Conservation (phyloP, 2,113 vertebrate genomes). For the Bombycilla garrulus region DNA sequence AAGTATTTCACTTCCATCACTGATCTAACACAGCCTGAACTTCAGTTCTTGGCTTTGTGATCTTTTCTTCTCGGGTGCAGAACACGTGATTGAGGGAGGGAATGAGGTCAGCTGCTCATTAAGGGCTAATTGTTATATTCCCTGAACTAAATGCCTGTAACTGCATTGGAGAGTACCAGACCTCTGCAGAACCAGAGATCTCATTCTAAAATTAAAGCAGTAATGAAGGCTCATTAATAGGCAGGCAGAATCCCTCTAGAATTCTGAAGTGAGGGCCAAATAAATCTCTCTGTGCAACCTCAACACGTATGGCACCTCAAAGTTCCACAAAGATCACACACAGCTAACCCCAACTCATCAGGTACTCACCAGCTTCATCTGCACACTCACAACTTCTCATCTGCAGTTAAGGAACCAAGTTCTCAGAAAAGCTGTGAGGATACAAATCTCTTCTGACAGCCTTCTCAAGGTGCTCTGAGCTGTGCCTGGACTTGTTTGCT, state of each 20-base stretch:
- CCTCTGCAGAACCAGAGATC: neutral
- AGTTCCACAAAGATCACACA: neutral
- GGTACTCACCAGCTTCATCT: neutral
- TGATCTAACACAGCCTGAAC: neutral
- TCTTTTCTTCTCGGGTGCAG: neutral
- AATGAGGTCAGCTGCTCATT: slow-evolving; percentile 21
- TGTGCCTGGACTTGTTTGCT: neutral
- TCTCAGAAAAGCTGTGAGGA: neutral
- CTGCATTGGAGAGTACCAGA: neutral
- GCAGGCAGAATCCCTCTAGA: neutral
- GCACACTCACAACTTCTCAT: neutral
- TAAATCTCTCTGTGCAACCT: neutral
- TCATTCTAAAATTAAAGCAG: neutral
- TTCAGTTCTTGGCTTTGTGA: neutral
- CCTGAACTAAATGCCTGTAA: neutral
- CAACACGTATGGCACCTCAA: neutral
- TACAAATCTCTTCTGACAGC: neutral
- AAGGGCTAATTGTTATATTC: neutral
- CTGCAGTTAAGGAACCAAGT: neutral
- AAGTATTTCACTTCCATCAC: neutral
- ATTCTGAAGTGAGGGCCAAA: neutral
- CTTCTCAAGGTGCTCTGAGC: neutral
- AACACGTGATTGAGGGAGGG: neutral
- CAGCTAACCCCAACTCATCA: rapidly evolving
- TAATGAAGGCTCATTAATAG: slow-evolving; percentile 41